Evolutionary conservation across 2,113 vertebrate genomes (phyloP), one percentile per base, ranked within the genome.

Genomic region (Crocuta crocuta): DNA sequence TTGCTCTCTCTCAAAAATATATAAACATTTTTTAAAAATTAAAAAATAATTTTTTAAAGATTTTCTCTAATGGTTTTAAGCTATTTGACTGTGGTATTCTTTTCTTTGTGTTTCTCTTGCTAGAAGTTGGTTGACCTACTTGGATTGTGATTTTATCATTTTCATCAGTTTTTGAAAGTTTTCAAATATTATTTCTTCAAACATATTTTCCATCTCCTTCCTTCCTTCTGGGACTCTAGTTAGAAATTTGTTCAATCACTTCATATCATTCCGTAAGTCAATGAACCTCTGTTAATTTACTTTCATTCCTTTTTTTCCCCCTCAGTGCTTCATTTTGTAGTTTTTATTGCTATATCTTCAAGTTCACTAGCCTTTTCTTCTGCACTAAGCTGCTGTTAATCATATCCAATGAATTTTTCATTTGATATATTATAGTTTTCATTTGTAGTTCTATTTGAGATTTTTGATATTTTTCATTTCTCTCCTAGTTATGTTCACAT

Each of bases 401-500:
- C 23, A 16, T 1, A 55, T 16, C 50, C 26, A 63, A 10, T 92
- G 21, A 76, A 33, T 87, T 45, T 89, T 95, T 89, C 21, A 73
- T 84, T 91, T 91, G 55, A 63, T 61, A 23, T 83, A 50, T 55
- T 82, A 0, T 76, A 79, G 50, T 74, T 39, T 95, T 83, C 17
- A 45, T 88, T 94, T 76, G 23, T 78, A 89, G 73, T 81, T 93
- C 35, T 80, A 50, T 87, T 95, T 85, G 15, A 89, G 73, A 89
- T 48, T 94, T 73, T 78, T 58, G 1, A 55, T 91, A 28, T 58
- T 81, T 95, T 39, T 17, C 4, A 26, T 86, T 53, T 92, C 24
- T 70, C 13, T 87, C 50, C 1, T 53, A 13, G 26, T 43, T 82
- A 33, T 79, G 45, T 79, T 86, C 24, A n/a, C 61, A 66, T 58